Conservation (phyloP, 1,140 invertebrate species). For the Heliothis subflexa region DNA sequence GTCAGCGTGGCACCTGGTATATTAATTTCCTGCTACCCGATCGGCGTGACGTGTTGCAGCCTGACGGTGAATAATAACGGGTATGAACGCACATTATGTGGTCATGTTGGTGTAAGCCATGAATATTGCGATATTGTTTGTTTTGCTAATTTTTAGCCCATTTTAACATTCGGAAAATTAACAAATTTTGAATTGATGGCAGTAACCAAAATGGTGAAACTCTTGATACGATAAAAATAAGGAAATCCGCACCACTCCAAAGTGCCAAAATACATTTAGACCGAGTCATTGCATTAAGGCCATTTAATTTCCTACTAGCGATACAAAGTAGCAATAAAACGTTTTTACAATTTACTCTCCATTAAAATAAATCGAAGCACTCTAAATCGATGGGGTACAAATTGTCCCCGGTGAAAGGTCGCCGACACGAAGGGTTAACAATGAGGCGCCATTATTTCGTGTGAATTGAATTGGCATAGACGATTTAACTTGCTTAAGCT, state of each 20-base stretch:
- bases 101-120: neutral
- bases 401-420: conserved; percentile 47
- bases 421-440: conserved; percentile 51
- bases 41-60: conserved; percentile 27
- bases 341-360: conserved; percentile 35
- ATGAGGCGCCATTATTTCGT: conserved; percentile 54
- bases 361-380: conserved; percentile 44
- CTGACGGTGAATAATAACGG: conserved; percentile 25
- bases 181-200: too few relatives aligned
- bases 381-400: conserved; percentile 45
- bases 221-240: too few relatives aligned
- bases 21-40: conserved; percentile 35
- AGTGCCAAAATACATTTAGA: neutral
- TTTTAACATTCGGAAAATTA: neutral
- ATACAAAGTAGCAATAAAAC: conserved; percentile 34
- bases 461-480: conserved; percentile 56
- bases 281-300: neutral
- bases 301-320: conserved; percentile 20
- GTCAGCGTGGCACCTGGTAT: conserved; percentile 4
- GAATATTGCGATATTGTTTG: conserved; percentile 4
- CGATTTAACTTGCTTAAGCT: conserved; percentile 58
- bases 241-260: neutral
- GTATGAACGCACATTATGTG: conserved; percentile 5
- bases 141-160: neutral
- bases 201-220: too few relatives aligned